Base-by-base conservation (phyloP, 2,113 vertebrate species). In the Cebidichthys violaceus region DNA sequence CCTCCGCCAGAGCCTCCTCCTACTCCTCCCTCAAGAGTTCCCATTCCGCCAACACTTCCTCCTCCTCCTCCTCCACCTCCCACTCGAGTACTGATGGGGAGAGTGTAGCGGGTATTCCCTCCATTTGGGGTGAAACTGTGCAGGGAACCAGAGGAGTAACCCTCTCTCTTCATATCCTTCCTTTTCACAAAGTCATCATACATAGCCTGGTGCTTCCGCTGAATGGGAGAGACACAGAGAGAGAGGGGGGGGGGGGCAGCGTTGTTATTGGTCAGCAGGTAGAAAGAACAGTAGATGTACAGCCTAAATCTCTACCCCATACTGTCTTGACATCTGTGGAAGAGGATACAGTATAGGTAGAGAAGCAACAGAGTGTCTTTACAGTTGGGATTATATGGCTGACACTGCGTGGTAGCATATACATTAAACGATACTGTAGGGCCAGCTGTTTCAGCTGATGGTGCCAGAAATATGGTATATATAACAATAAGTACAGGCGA, bases 141-240 rank as follows among this genome's bases (percentile, higher is more conserved):
- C 79, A 94, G 82, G 15, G 92, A 84, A 35, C 77, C 89, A 6
- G 94, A 93, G 73, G 92, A 88, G 87, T 93, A 96, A 3, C 94
- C 94, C 88, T 96, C 95, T 89, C 95, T 90, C 89, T 96, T 96
- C 88, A 96, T 93, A 71, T 96, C 95, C 86, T 96, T 96, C 86
- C 95, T 95, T 85, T 95, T 95, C 81, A 96, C 94, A 94, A 96
- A 96, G 91, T 96, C 95, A 92, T 96, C 94, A 75, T 96, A 96
- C 95, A 96, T 96, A 6, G 94, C 92, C 76, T 95, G 95, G 91
- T 96, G 95, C 68, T 96, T 96, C 11, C 95, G 91, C 95, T 96
- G 84, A 39, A 68, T 9, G 73, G 73, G 59, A 82, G 66, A 86
- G 65, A 89, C 39, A 80, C 20, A 82, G 64, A 54, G 20, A 77